These are phyloP conservation scores for Zaprionus inermis DNA, from an alignment of 1,140 invertebrate species.

Conservation along the genomic window DNA sequence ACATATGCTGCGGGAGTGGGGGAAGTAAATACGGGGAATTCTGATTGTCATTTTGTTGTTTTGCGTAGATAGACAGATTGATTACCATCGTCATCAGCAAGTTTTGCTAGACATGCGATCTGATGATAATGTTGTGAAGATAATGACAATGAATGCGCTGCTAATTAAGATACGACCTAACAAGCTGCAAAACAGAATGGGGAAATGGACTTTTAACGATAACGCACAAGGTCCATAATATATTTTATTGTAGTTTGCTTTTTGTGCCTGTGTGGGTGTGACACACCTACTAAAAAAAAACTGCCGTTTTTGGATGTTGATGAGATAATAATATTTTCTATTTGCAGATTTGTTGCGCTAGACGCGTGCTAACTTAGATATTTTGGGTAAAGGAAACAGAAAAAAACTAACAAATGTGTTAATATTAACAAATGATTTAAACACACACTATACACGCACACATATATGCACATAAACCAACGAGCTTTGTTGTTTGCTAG, in stretches of 20 bases:
- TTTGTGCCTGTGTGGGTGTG: slow-evolving; percentile 31
- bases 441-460: slow-evolving; percentile 21
- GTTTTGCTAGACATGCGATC: slow-evolving; percentile 40
- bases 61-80: slow-evolving; percentile 40
- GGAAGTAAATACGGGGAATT: background rate
- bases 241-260: slow-evolving; percentile 24
- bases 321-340: slow-evolving; percentile 77
- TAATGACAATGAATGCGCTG: slow-evolving; percentile 34
- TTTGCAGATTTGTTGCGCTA: slow-evolving; percentile 76
- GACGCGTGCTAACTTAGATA: slow-evolving; percentile 63
- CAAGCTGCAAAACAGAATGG: slow-evolving; percentile 18
- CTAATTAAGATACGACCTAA: slow-evolving; percentile 66
- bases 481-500: slow-evolving; percentile 34
- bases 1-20: background rate
- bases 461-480: slow-evolving; percentile 10
- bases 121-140: slow-evolving; percentile 31
- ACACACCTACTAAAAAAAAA: slow-evolving; percentile 53
- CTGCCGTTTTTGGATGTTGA: slow-evolving; percentile 16
- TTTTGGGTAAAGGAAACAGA: slow-evolving; percentile 58
- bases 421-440: slow-evolving; percentile 53
- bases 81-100: slow-evolving; percentile 22
- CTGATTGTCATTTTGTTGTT: slow-evolving; percentile 22
- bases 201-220: slow-evolving; percentile 56
- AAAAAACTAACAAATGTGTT: slow-evolving; percentile 44
- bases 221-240: slow-evolving; percentile 33